These are phyloP conservation scores for Neotragus pygmaeus DNA, from an alignment of 2,113 vertebrate genomes.

Conservation along the genomic window DNA sequence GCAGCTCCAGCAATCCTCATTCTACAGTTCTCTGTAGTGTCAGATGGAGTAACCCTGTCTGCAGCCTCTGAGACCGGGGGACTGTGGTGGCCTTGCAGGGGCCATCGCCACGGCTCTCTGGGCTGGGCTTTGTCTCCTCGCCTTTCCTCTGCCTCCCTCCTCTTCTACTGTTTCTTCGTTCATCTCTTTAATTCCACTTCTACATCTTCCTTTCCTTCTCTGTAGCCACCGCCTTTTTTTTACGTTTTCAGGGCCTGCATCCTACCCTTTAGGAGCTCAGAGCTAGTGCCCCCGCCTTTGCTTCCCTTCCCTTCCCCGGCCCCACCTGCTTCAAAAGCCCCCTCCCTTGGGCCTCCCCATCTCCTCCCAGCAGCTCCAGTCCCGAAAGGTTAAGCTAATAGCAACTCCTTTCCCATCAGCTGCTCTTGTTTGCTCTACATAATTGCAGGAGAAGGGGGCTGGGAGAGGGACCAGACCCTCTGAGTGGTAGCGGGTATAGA, in stretches of 20 bases:
- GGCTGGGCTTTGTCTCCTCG: neutral
- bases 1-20: neutral
- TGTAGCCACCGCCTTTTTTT: neutral
- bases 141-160: neutral
- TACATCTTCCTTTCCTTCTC: neutral
- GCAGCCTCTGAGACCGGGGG: fast-evolving
- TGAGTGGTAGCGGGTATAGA: neutral
- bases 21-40: neutral
- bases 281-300: neutral
- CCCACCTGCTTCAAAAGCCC: slow-evolving; percentile 19
- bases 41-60: neutral
- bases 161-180: neutral
- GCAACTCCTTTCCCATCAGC: slow-evolving; percentile 79
- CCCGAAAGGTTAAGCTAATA: slow-evolving; percentile 86
- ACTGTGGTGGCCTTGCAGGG: fast-evolving
- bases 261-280: neutral
- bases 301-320: neutral
- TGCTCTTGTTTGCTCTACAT: slow-evolving; percentile 81
- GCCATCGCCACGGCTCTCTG: neutral
- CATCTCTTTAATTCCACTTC: neutral
- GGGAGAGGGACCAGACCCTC: neutral
- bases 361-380: slow-evolving; percentile 59
- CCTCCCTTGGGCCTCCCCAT: neutral
- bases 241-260: neutral
- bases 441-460: slow-evolving; percentile 60